Base-by-base conservation (phyloP, 37 sponge, comb jelly and placozoan genomes). In the Hexactinellida sp. region DNA sequence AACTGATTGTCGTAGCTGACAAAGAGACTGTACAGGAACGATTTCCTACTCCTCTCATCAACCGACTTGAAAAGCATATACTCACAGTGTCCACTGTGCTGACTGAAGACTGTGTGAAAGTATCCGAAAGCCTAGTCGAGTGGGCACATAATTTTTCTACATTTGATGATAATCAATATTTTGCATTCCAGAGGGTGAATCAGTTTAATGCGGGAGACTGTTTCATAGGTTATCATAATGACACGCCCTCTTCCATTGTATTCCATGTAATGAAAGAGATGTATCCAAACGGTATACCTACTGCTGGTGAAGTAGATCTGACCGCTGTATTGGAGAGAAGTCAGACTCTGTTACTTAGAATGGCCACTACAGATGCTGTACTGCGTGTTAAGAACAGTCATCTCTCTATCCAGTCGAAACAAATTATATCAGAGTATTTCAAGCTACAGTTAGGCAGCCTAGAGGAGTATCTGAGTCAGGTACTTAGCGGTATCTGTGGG, bases 31-130 rank as follows among this genome's bases (percentile, higher is more conserved):
- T 95, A 1, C 88, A 93, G 76, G 89, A n/a, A n/a, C n/a, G n/a
- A n/a, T n/a, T n/a, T n/a, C n/a, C n/a, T n/a, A n/a, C n/a, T n/a
- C n/a, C n/a, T n/a, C n/a, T n/a, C n/a, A n/a, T n/a, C n/a, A n/a
- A n/a, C n/a, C n/a, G n/a, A n/a, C n/a, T n/a, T n/a, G 96, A 96
- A 83, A 96, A 96, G 52, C 96, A 96, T 38, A 89, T 92, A 85
- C 91, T 96, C 37, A 89, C 89, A 34, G 76, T 88, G 16, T 90
- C 90, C 7, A 90, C 92, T 82, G 87, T 94, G 5, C 82, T 92
- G 0, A 36, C 86, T 24, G 38, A 41, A 16, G 47, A 41, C 5
- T 5, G 47, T 16, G 13, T 5, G 13, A 13, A 16, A 13, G 13
- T 41, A 41, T 41, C 47, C 5, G 47, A 41, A 16, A 16, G 5